Evolutionary conservation across 2,113 vertebrate species (phyloP), one percentile per base, ranked within the genome.

Genomic region (Mystacornis crossleyi): DNA sequence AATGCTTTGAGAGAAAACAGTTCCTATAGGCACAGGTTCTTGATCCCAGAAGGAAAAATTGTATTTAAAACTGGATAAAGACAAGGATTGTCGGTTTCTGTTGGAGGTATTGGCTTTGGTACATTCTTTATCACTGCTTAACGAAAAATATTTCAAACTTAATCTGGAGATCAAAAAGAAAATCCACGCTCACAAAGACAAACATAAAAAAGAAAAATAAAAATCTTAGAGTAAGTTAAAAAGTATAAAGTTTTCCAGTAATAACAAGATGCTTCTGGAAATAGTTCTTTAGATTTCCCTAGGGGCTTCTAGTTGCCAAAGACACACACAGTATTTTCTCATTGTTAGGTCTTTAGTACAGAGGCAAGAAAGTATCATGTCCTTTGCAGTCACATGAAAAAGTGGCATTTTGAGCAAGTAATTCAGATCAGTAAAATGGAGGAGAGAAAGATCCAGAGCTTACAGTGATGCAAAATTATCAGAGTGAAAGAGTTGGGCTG

Each of bases 251-350:
- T 80, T 97, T 97, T 77, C 53, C 36, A 82, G 70, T 87, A 83
- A 81, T 96, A 98, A 98, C 67, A 57, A 98, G 96, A 96, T 86
- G 79, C 62, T 95, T 95, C 94, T 96, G 86, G 81, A 97, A 97
- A 95, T n/a, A 90, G 72, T 62, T 96, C 65, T 95, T 97, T 81
- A 93, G 90, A 97, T 97, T 97, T 97, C 97, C 97, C 96, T 57
- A 61, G 96, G 87, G 97, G 71, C 65, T 96, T 97, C 81, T 94
- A 89, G 92, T 96, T 97, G 96, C 88, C 95, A 95, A 94, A 98
- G 94, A 96, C 80, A 98, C 79, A 90, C 86, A 92, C 88, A 97
- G 96, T 97, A 98, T 98, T 98, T 98, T 97, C 97, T 98, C 94
- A 97, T 98, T 98, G 98, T 98, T 98, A 97, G 70, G 81, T 97